Conservation (phyloP, 2,888 invertebrate genomes). For the Camptogramma bilineatum region DNA sequence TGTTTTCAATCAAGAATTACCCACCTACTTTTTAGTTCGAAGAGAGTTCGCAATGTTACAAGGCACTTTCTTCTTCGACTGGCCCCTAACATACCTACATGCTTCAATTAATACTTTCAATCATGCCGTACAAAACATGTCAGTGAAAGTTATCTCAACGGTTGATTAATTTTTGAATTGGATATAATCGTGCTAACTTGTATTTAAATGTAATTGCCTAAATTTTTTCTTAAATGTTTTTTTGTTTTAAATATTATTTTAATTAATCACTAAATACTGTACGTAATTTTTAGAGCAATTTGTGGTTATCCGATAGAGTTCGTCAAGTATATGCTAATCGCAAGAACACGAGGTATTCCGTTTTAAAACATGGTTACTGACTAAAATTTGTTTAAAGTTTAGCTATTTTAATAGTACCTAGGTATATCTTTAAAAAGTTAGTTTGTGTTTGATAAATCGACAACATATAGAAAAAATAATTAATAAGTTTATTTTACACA, state of each 20-base stretch:
- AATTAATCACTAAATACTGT: neutral
- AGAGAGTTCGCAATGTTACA: slow-evolving; percentile 10
- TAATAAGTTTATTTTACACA: too few species aligned
- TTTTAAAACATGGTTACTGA: too few species aligned
- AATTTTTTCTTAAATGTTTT: slow-evolving; percentile 16
- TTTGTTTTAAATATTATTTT: slow-evolving; percentile 1
- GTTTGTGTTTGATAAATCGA: too few species aligned
- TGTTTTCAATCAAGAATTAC: slow-evolving; percentile 6
- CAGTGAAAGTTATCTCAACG: slow-evolving; percentile 45
- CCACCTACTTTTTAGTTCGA: neutral
- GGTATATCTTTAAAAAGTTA: too few species aligned
- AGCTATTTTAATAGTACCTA: too few species aligned
- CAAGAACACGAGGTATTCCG: neutral
- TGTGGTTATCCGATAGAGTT: too few species aligned
- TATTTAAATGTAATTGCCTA: slow-evolving; percentile 29
- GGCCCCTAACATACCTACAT: slow-evolving; percentile 36
- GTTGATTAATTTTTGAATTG: slow-evolving; percentile 42
- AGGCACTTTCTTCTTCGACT: slow-evolving; percentile 35
- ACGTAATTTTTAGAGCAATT: too few species aligned
- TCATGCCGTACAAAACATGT: slow-evolving; percentile 45
- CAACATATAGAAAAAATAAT: too few species aligned
- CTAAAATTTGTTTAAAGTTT: too few species aligned
- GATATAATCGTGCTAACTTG: slow-evolving; percentile 39
- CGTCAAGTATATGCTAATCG: too few species aligned
- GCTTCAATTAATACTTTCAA: slow-evolving; percentile 45